Percentiles rank a stretch among this genome's conserved stretches.
Evolutionary conservation across 2,888 invertebrate genomes (phyloP).

Genomic region (Altica lythri): DNA sequence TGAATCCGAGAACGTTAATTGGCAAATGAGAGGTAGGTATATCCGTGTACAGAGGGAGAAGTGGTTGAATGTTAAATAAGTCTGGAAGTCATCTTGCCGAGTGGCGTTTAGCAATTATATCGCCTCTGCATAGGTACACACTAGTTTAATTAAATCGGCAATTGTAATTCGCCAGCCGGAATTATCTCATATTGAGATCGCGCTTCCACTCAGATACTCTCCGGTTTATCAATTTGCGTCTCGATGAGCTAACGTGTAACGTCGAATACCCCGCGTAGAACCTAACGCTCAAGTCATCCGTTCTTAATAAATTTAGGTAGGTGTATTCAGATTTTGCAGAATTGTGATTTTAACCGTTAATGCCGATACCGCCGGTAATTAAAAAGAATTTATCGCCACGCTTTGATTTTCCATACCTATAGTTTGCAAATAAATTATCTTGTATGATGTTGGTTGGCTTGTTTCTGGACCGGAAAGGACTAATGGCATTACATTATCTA

Average conservation of each 20-base stretch:
- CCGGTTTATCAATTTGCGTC: constrained; percentile 43
- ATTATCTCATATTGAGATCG: constrained; percentile 49
- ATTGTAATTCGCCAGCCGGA: constrained; percentile 49
- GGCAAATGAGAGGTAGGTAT: constrained; percentile 17
- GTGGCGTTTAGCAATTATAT: constrained; percentile 47
- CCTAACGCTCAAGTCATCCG: constrained; percentile 13
- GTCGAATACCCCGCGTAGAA: constrained; percentile 4
- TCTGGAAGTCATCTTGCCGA: constrained; percentile 36
- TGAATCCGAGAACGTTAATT: constrained; percentile 16
- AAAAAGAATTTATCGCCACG: constrained; percentile 11
- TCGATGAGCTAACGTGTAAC: constrained; percentile 35
- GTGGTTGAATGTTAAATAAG: constrained; percentile 25
- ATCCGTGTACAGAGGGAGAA: constrained; percentile 13
- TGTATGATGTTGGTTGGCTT: not conserved
- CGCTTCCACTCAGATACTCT: constrained; percentile 43
- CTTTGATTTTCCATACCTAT: constrained; percentile 15
- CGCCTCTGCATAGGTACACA: constrained; percentile 47
- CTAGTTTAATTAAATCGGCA: constrained; percentile 51
- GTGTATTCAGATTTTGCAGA: constrained; percentile 17
- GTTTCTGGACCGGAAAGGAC: constrained; percentile 3
- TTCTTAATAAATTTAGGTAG: constrained; percentile 14
- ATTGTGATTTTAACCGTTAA: constrained; percentile 17
- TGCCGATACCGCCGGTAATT: constrained; percentile 8
- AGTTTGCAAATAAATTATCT: constrained; percentile 8
- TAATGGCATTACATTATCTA: not conserved